Conservation (phyloP, 2,888 invertebrate genomes). For the Drosophila dives region DNA sequence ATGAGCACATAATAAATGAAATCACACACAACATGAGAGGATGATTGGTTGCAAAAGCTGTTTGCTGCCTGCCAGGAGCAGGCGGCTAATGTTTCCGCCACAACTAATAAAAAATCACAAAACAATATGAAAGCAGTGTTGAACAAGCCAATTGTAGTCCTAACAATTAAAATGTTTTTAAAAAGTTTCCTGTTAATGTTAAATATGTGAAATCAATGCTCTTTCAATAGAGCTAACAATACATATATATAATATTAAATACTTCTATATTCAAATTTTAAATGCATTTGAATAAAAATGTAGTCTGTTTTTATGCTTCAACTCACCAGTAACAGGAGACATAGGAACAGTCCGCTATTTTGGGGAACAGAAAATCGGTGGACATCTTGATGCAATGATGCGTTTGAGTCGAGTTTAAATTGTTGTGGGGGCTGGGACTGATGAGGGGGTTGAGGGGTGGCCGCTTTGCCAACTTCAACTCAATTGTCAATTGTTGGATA, state of each 20-base stretch:
- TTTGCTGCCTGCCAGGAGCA: not conserved
- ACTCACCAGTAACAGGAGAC: constrained; percentile 95
- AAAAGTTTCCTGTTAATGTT: not conserved
- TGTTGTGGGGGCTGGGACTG: constrained; percentile 13
- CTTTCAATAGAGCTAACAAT: not conserved
- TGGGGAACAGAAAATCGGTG: constrained; percentile 87
- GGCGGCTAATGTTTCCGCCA: constrained; percentile 46
- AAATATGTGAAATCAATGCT: not conserved
- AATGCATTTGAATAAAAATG: not conserved
- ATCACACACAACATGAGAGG: constrained; percentile 29
- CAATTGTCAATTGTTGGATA: constrained; percentile 15
- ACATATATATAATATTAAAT: not conserved
- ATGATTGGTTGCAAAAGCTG: constrained; percentile 6
- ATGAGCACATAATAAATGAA: constrained; percentile 49
- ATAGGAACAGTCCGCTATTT: constrained; percentile 92
- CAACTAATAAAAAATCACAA: constrained; percentile 5
- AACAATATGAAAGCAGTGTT: not conserved
- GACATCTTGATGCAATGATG: constrained; percentile 75
- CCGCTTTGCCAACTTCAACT: constrained; percentile 24
- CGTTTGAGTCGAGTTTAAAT: constrained; percentile 4
- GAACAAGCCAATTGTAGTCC: not conserved
- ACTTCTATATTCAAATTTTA: not conserved
- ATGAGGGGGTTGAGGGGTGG: constrained; percentile 20
- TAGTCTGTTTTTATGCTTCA: not conserved
- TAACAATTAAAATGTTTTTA: not conserved